phyloP scores from a whole-genome alignment of 2,888 invertebrate genomes.

The Aspidiotus destructor region DNA sequence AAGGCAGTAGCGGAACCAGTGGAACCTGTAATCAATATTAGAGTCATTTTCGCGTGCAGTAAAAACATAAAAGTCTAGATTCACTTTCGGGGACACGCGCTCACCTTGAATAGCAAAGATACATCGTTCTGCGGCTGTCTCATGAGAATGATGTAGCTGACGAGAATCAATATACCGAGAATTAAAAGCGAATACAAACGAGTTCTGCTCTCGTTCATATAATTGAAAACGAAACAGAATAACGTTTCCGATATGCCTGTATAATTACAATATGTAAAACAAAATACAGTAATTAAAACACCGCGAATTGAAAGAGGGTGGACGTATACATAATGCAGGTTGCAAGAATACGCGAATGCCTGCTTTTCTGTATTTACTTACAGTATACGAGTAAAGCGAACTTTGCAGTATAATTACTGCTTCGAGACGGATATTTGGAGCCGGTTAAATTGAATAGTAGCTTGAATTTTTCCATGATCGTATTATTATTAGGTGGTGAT shows the following conservation, averaged over 20 bases:
- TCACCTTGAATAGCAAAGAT: constrained; percentile 19
- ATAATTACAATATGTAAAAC: neutral
- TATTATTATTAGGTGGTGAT: too few species aligned
- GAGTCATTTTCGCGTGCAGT: neutral
- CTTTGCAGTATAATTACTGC: constrained; percentile 57
- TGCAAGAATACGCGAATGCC: too few species aligned
- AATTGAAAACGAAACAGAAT: constrained; percentile 13
- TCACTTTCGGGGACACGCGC: neutral
- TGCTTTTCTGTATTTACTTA: constrained; percentile 40
- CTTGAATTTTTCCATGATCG: constrained; percentile 13
- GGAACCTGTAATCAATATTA: constrained; percentile 50
- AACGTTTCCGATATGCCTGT: constrained; percentile 8
- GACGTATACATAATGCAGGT: too few species aligned
- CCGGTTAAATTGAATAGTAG: constrained; percentile 57
- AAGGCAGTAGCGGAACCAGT: constrained; percentile 69
- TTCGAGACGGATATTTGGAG: constrained; percentile 54
- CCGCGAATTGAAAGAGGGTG: neutral
- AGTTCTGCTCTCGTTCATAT: neutral
- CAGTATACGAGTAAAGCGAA: constrained; percentile 51
- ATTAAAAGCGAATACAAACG: constrained; percentile 1
- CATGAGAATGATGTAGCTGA: constrained; percentile 19
- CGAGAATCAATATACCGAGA: neutral
- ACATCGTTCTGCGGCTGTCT: constrained; percentile 16
- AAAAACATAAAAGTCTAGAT: neutral
- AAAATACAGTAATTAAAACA: neutral